Conservation (phyloP, 2,113 vertebrate genomes). For the Podarcis muralis region DNA sequence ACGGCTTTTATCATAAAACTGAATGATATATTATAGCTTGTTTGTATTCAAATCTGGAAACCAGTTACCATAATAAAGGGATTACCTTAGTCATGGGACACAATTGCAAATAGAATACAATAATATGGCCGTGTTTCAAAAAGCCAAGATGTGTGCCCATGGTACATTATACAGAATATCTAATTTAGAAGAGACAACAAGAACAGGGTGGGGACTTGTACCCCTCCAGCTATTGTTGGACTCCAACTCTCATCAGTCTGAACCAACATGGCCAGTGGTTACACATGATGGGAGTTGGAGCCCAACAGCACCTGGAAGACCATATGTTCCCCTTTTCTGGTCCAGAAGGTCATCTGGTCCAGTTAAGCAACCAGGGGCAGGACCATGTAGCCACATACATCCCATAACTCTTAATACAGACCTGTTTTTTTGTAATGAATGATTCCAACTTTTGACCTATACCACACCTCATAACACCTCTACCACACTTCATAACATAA, state of each 20-base stretch:
- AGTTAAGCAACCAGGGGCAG: background rate
- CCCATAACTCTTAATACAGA: background rate
- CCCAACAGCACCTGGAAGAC: too few species aligned
- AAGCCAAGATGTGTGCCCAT: background rate
- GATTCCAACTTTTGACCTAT: background rate
- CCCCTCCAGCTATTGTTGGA: background rate
- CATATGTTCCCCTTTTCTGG: too few species aligned
- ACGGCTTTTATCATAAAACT: background rate
- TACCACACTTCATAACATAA: background rate
- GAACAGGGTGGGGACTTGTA: background rate
- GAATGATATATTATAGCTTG: background rate
- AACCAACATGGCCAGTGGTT: too few species aligned
- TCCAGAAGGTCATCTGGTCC: too few species aligned
- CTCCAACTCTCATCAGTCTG: too few species aligned
- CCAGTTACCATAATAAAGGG: background rate
- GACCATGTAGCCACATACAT: background rate
- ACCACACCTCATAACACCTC: background rate
- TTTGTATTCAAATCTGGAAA: constrained; percentile 3
- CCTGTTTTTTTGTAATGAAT: background rate
- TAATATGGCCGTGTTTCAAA: background rate
- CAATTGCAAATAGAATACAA: background rate
- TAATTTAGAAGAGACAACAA: background rate
- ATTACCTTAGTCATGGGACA: background rate
- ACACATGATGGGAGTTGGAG: too few species aligned
- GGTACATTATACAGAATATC: background rate